Conservation (phyloP, 2,888 invertebrate genomes). For the Polyommatus icarus region DNA sequence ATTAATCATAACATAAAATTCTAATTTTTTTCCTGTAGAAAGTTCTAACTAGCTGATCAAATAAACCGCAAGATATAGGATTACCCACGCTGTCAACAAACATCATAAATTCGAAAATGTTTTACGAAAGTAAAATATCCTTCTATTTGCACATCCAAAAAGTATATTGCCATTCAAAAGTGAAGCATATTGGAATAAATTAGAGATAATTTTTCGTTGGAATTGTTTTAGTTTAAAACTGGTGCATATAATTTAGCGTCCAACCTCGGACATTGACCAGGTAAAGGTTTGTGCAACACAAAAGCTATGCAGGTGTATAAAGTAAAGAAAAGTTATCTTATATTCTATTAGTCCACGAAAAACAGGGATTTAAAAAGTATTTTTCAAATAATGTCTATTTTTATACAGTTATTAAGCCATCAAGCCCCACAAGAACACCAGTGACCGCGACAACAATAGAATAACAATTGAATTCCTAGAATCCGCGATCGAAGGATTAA, state of each 20-base stretch:
- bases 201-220: conserved; percentile 12
- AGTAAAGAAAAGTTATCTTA: not conserved
- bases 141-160: conserved; percentile 51
- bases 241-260: conserved; percentile 66
- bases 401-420: too few species aligned
- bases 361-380: too few species aligned
- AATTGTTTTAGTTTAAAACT: conserved; percentile 56
- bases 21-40: not conserved
- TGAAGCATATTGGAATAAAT: not conserved
- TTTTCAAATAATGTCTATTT: too few species aligned
- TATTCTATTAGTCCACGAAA: too few species aligned
- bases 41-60: conserved; percentile 17
- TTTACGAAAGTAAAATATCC: conserved; percentile 44
- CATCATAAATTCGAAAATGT: conserved; percentile 45
- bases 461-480: too few species aligned
- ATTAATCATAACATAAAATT: too few species aligned
- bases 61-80: not conserved
- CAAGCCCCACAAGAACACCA: too few species aligned
- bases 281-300: conserved; percentile 35
- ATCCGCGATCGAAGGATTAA: too few species aligned
- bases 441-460: too few species aligned
- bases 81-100: conserved; percentile 29
- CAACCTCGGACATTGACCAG: conserved; percentile 61
- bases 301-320: conserved; percentile 32
- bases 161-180: conserved; percentile 33